Evolutionary conservation across 2,888 invertebrate species (phyloP), one percentile per base, ranked within the genome.

Genomic region (Cryptops parisi): DNA sequence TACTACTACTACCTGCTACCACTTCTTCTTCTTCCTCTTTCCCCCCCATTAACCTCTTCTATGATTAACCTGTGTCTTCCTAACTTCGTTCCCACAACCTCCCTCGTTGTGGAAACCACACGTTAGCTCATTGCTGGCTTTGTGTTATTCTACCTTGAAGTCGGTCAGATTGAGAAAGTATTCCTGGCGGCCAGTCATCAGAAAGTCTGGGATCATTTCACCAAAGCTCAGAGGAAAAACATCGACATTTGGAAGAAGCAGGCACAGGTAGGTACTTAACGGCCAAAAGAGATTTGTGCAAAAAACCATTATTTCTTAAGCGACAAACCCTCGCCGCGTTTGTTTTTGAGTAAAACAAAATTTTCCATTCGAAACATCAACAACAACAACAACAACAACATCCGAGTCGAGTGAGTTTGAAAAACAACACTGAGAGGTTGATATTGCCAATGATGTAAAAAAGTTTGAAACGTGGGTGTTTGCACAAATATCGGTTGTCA

Each of bases 121-220:
- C 52, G 45, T 33, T 52, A 17, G 48, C 45, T 49, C 49, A 43
- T 26, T 38, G 44, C 40, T 50, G 40, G 44, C 26, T 52, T 53
- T 25, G 24, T 27, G 39, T 44, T 59, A 55, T 58, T 57, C 59
- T 59, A 56, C 55, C 57, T 60, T 67, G 66, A 85, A 94, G 94
- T 94, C 84, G 86, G 87, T 82, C 91, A 93, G 84, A 91, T 94
- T 79, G 93, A 90, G 83, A 85, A 87, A 79, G 89, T 94, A 76
- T 93, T 94, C 80, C 77, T 78, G 73, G 85, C 89, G 68, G 89
- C 93, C 70, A 84, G 84, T 74, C 91, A 91, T 78, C 93, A 94
- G 81, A 91, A 91, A 75, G 90, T 89, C 74, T 94, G 94, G 94
- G 94, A 94, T 82, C 94, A 94, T 82, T 94, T 96, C 82, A 91